Base-by-base conservation (phyloP, 2,888 invertebrate genomes). In the Cheilosia soror region DNA sequence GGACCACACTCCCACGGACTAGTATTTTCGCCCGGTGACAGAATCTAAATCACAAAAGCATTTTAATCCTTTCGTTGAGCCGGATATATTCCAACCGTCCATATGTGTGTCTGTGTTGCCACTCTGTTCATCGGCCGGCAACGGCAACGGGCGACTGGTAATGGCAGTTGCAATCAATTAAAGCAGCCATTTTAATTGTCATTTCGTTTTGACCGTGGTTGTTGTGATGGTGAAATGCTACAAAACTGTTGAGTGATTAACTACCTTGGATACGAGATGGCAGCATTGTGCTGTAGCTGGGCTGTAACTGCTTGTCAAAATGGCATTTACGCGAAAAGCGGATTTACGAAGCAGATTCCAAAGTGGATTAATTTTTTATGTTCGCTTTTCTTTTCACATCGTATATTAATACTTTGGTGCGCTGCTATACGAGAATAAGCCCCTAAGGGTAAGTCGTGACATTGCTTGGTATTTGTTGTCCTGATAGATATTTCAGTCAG, bases 111-210 rank as follows among this genome's bases (percentile, higher is more conserved):
- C 25, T 51, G 11, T 27, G 25, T 25, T 37, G 37, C 37, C 37
- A 37, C 25, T 29, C 5, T 51, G 49, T 49, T 25, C 47, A 27
- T 31, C 68, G 44, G 47, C 11, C 33, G 31, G 27, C 65, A 44
- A 44, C 33, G 20, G 7, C 9, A 29, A 25, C 20, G 20, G 20
- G 33, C 20, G 15, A 11, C 37, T 68, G 65, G 63, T 66, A 69
- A 75, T 75, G 75, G 68, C 76, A 60, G 81, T 63, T 63, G 76
- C 51, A 84, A 87, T 85, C 87, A 87, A 87, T 87, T 87, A 85
- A 85, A 82, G 82, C 77, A 29, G 81, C 68, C 78, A 69, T 87
- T 87, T 87, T 87, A 87, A 87, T 87, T 82, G 87, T 82, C 87
- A 79, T 87, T 82, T 71, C 53, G 66, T 71, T 80, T 73, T 62